Evolutionary conservation across 2,888 invertebrate species (phyloP).

Genomic region (Cepaea hortensis): DNA sequence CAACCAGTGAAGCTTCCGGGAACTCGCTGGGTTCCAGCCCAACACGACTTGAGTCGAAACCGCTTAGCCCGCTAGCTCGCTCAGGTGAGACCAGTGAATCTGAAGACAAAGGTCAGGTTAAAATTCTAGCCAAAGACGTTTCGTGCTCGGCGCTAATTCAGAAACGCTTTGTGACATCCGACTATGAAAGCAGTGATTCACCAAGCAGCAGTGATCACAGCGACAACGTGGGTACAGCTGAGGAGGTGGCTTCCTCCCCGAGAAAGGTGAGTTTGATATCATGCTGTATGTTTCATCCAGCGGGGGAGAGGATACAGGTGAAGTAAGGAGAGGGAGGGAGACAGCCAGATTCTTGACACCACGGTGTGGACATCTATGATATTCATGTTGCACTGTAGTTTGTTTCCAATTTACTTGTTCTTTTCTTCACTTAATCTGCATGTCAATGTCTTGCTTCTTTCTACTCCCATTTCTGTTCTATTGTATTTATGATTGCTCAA

Average conservation of each 20-base stretch:
- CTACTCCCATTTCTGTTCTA: too few species aligned
- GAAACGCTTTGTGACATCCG: slow-evolving; percentile 72
- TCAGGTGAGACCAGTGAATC: slow-evolving; percentile 8
- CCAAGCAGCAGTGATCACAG: slow-evolving; percentile 77
- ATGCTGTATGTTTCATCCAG: too few species aligned
- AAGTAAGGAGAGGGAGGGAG: too few species aligned
- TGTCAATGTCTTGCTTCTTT: too few species aligned
- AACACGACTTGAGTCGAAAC: neutral
- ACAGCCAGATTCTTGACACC: too few species aligned
- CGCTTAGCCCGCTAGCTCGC: slow-evolving; percentile 26
- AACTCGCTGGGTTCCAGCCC: slow-evolving; percentile 30
- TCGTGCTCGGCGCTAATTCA: slow-evolving; percentile 50
- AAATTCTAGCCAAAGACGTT: neutral
- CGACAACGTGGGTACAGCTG: slow-evolving; percentile 69
- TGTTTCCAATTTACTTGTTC: too few species aligned
- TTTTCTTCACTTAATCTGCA: too few species aligned
- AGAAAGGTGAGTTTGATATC: slow-evolving; percentile 58
- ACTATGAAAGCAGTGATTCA: slow-evolving; percentile 77
- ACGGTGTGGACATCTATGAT: too few species aligned
- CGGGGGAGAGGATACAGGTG: too few species aligned
- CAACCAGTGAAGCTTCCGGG: slow-evolving; percentile 9
- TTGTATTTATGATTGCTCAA: too few species aligned
- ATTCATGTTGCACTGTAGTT: too few species aligned
- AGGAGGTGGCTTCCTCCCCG: slow-evolving; percentile 61
- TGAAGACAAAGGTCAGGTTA: neutral